Percentiles rank a stretch among this genome's conserved stretches.
These are phyloP conservation scores for Halichoeres trimaculatus DNA, from an alignment of 2,113 vertebrate genomes.

Conservation along the genomic window DNA sequence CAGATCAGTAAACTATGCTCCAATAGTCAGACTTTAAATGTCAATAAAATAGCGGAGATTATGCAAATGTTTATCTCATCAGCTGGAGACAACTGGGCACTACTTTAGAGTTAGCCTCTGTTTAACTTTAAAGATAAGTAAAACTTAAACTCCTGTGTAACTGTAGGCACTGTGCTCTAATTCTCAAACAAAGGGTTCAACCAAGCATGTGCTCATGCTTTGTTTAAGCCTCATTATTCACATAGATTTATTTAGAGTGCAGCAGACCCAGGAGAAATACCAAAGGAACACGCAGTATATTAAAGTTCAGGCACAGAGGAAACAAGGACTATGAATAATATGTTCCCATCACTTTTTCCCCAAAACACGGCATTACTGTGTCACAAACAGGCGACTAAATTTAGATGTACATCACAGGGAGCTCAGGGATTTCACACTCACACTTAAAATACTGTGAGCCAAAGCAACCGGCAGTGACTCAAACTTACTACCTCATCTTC, in stretches of 20 bases:
- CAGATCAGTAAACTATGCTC: constrained; percentile 22
- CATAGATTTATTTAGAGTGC: constrained; percentile 28
- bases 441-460: constrained; percentile 49
- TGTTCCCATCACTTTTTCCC: constrained; percentile 42
- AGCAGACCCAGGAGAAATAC: constrained; percentile 29
- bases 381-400: constrained; percentile 36
- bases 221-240: constrained; percentile 54
- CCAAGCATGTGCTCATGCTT: constrained; percentile 27
- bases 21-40: constrained; percentile 17
- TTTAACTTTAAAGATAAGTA: constrained; percentile 21
- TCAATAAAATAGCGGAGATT: constrained; percentile 61
- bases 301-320: constrained; percentile 13
- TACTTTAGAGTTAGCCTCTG: constrained; percentile 20
- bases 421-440: constrained; percentile 66
- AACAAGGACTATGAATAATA: constrained; percentile 5
- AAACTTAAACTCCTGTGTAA: constrained; percentile 17
- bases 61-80: constrained; percentile 61
- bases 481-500: constrained; percentile 50
- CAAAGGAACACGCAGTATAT: constrained; percentile 24
- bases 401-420: constrained; percentile 47
- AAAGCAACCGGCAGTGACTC: constrained; percentile 49
- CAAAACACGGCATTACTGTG: constrained; percentile 15
- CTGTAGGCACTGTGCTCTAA: constrained; percentile 21
- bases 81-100: constrained; percentile 56
- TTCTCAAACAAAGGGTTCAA: constrained; percentile 52